A percentile compares a stretch with the other conserved stretches of the same genome.
Evolutionary conservation across 1,140 invertebrate genomes (phyloP).

Genomic region (Drosophila subpulchrella): DNA sequence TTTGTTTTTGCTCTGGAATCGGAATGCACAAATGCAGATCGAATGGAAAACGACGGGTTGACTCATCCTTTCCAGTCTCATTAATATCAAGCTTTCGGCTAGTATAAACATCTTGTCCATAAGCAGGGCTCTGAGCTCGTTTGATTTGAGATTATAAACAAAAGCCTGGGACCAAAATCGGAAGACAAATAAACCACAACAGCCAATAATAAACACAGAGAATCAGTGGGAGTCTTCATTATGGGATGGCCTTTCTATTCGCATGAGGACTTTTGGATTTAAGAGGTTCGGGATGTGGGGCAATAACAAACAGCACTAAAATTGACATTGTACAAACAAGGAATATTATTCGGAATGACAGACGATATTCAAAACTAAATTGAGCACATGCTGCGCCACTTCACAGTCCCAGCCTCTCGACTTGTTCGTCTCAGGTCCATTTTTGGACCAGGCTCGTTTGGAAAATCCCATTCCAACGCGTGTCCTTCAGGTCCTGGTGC

Average conservation of each 20-base stretch:
- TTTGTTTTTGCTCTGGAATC: conserved; percentile 28
- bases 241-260: background rate
- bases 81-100: conserved; percentile 12
- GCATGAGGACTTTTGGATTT: background rate
- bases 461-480: conserved; percentile 6
- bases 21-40: conserved; percentile 24
- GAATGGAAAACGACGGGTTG: conserved; percentile 5
- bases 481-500: conserved; percentile 16
- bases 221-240: conserved; percentile 36
- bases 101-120: conserved; percentile 45
- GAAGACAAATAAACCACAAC: conserved; percentile 62
- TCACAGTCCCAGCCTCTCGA: conserved; percentile 26
- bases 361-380: conserved; percentile 66
- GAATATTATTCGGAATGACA: conserved; percentile 47
- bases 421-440: conserved; percentile 20
- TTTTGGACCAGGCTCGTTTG: conserved; percentile 13
- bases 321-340: conserved; percentile 77
- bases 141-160: conserved; percentile 61
- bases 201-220: conserved; percentile 57
- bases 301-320: conserved; percentile 44
- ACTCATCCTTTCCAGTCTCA: conserved; percentile 18
- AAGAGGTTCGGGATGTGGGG: background rate
- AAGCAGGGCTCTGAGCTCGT: conserved; percentile 28
- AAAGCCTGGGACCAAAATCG: conserved; percentile 42
- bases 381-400: conserved; percentile 76